These are phyloP conservation scores for Pachydiplax longipennis DNA, from an alignment of 2,888 invertebrate species.

Conservation along the genomic window DNA sequence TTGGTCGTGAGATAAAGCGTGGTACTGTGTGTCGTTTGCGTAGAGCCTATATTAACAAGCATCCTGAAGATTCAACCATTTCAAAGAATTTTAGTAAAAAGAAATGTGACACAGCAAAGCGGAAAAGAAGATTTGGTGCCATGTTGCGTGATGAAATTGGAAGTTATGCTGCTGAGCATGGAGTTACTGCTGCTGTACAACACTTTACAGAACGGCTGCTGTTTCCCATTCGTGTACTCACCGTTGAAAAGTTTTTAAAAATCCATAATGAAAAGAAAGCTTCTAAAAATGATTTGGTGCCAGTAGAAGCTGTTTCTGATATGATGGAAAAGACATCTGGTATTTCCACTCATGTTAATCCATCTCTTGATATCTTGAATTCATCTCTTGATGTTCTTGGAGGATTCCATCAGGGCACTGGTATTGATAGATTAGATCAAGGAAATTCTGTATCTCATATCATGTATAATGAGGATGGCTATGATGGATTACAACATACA, in stretches of 20 bases:
- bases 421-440: neutral
- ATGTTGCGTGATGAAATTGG: constrained; percentile 54
- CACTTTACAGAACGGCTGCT: constrained; percentile 53
- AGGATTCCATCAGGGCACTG: neutral
- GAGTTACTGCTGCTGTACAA: constrained; percentile 51
- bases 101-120: neutral
- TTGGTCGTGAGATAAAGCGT: constrained; percentile 51
- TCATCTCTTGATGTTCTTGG: constrained; percentile 8
- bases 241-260: constrained; percentile 53
- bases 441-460: neutral
- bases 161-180: constrained; percentile 51
- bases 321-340: neutral
- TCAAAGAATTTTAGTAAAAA: neutral
- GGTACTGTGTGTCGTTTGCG: constrained; percentile 53
- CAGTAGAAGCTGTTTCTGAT: neutral
- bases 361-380: neutral
- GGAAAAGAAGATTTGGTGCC: constrained; percentile 45
- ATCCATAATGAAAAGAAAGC: constrained; percentile 50
- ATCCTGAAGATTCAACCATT: constrained; percentile 48
- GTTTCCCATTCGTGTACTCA: constrained; percentile 52
- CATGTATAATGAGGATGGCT: neutral
- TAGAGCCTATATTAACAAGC: constrained; percentile 50
- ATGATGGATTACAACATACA: neutral
- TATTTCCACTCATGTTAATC: neutral
- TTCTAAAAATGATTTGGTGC: neutral